Percentiles rank a stretch among this genome's conserved stretches.
Conservation (phyloP, 2,797 vertebrate species). For the Sebastes vulpes region DNA sequence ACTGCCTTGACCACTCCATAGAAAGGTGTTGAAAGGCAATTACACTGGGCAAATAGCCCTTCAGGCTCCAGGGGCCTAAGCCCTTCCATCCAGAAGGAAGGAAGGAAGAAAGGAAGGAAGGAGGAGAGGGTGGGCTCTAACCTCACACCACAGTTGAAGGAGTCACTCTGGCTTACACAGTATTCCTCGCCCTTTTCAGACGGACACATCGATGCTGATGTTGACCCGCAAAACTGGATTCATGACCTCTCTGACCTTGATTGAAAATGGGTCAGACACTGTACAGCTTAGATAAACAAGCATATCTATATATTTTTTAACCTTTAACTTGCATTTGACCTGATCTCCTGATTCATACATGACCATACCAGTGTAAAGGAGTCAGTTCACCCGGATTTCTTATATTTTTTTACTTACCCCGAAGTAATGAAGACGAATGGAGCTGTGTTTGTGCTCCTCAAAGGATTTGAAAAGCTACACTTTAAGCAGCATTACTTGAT, state of each 20-base stretch:
- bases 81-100: slow-evolving; percentile 61
- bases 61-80: slow-evolving; percentile 75
- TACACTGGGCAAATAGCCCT: slow-evolving; percentile 81
- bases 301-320: background rate
- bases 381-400: background rate
- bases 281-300: background rate
- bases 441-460: background rate
- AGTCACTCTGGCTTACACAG: slow-evolving; percentile 18
- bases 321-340: background rate
- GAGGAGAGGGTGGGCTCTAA: slow-evolving; percentile 16
- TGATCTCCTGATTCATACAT: background rate
- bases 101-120: background rate
- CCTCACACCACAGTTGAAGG: slow-evolving; percentile 31
- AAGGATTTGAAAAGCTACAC: background rate
- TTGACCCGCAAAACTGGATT: background rate
- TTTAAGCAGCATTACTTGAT: background rate
- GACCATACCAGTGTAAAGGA: background rate
- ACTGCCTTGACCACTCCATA: slow-evolving; percentile 82
- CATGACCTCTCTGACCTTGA: background rate
- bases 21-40: slow-evolving; percentile 86
- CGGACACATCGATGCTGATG: background rate
- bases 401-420: background rate
- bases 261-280: background rate
- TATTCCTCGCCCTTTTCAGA: slow-evolving; percentile 1
- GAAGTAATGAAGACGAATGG: background rate